Base-by-base conservation (phyloP, 1,140 invertebrate species). In the Bombus fervidus region DNA sequence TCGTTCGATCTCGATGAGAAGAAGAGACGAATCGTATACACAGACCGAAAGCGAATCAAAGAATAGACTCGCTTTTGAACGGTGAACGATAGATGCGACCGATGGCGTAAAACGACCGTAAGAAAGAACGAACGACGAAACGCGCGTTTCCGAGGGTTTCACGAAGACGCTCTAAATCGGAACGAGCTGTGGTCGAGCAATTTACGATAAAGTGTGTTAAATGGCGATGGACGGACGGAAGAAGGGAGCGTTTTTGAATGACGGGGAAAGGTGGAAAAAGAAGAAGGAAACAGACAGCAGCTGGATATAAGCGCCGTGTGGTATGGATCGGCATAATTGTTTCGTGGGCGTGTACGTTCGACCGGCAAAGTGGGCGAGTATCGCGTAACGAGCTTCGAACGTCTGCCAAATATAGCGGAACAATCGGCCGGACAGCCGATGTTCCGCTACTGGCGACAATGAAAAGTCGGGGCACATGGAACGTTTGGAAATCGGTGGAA, bases 401-500 rank as follows among this genome's bases (percentile, higher is more conserved):
- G 90, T 89, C 91, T 91, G 91, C 87, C 87, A 86, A 90, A 84
- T 89, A 85, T 43, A 74, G 59, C 86, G 81, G 87, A 71, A 93
- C 91, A 92, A 93, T 93, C 47, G 47, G 76, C 80, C 31, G 77
- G 57, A 83, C 78, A 53, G 76, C 71, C 43, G 69, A 66, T 43
- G 89, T 66, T 41, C 78, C 37, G 76, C 68, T 78, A 69, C 62
- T n/a, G 79, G 75, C 75, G 80, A 93, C 92, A 93, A 93, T 93
- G 34, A n/a, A 86, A 82, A n/a, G 86, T 88, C 86, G 89, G 3
- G 25, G 8, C 37, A 88, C 86, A 83, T 2, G 22, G 43, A 74
- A 41, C 47, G 72, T 68, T 31, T 53, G 43, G 41, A 22, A 81
- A 86, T 59, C 79, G 86, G 75, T 85, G 59, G 66, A 85, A 85